Evolutionary conservation across 2,113 vertebrate species (phyloP), one percentile per base, ranked within the genome.

Genomic region (Vireo altiloquus): DNA sequence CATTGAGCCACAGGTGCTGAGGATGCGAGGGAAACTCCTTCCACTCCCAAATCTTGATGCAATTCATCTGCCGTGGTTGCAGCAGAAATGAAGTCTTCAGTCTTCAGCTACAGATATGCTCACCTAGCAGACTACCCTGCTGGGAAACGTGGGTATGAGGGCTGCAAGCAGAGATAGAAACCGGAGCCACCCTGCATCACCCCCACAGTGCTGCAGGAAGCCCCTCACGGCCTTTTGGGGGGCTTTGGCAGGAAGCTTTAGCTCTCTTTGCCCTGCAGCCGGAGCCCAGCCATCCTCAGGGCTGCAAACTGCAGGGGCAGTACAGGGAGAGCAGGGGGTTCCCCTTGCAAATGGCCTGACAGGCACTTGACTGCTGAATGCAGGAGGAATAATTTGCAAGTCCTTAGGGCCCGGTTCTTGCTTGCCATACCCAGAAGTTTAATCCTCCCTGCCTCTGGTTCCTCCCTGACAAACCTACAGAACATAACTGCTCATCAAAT

Each of bases 111-210:
- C 0, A 7, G 33, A 28, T 16, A 11, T 10, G 35, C 56, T 74
- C n/a, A 17, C 28, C 53, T 46, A 68, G 42, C 28, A 71, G 47
- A 15, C 6, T 20, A 15, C 18, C 11, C 35, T 1, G 19, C 46
- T 0, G 0, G 53, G 47, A 83, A 90, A 89, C 4, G 5, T 35
- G 60, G 37, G 23, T 20, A 7, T 7, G 46, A 21, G 14, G 7
- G 10, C 39, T 49, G n/a, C 28, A 75, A 54, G 25, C 18, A 35
- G 25, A 53, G 80, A 37, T 37, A 40, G 76, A 76, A 40, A 31
- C 23, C 0, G 0, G 5, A 90, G 44, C 42, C 21, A 33, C 4
- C 6, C 0, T 0, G 1, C 47, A 37, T 30, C 2, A 1, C 50
- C 23, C 5, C 22, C 3, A 1, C 22, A 0, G 1, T 25, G 59